Conservation (phyloP, 2,888 invertebrate genomes). For the Pammene aurita region DNA sequence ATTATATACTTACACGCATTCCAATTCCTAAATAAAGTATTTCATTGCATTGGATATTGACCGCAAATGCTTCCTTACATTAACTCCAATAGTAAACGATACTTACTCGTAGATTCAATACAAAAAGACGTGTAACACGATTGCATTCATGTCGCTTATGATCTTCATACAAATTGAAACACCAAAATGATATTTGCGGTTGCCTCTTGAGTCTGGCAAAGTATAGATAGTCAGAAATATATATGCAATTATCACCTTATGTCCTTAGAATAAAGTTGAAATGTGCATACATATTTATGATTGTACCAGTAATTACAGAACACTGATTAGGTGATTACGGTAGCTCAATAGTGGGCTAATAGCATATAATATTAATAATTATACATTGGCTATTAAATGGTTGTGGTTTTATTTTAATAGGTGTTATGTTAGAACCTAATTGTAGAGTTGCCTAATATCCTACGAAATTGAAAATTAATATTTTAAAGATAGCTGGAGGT, state of each 20-base stretch:
- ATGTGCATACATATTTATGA: neutral
- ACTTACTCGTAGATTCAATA: too few species aligned
- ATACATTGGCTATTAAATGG: slow-evolving; percentile 16
- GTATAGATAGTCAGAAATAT: neutral
- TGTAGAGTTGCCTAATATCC: neutral
- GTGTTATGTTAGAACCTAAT: neutral
- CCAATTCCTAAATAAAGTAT: too few species aligned
- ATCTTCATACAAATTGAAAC: too few species aligned
- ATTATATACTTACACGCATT: too few species aligned
- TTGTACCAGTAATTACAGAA: neutral
- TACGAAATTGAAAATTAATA: neutral
- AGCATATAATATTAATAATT: neutral
- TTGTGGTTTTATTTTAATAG: slow-evolving; percentile 9
- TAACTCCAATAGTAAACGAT: too few species aligned
- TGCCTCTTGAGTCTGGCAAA: neutral
- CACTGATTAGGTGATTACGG: neutral
- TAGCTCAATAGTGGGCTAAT: slow-evolving; percentile 16
- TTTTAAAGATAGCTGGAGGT: neutral
- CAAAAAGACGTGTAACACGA: too few species aligned
- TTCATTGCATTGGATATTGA: too few species aligned
- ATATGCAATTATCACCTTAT: neutral
- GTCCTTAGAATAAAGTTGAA: neutral
- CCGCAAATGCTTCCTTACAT: too few species aligned
- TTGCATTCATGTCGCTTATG: too few species aligned
- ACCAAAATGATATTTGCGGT: neutral